phyloP scores from a whole-genome alignment of 2,888 invertebrate species.

The Blastobasis lacticolella region DNA sequence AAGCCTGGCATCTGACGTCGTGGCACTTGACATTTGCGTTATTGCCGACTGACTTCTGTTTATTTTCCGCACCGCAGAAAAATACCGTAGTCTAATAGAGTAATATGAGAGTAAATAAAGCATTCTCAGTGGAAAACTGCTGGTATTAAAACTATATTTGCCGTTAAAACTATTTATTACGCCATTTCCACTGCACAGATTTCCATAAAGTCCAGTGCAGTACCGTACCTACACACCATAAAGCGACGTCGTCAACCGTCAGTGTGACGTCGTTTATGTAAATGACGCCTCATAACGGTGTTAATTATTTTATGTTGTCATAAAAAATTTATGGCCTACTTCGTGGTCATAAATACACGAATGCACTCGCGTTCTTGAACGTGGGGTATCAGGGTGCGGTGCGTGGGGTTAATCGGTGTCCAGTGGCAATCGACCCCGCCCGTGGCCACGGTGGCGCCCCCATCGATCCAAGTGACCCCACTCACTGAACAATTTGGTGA shows the following conservation, averaged over 20 bases:
- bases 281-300: constrained; percentile 8
- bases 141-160: too few relatives aligned
- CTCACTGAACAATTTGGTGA: constrained; percentile 6
- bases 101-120: too few relatives aligned
- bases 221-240: too few relatives aligned
- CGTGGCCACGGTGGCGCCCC: not conserved
- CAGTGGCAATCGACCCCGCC: constrained; percentile 15
- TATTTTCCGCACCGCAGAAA: too few relatives aligned
- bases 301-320: constrained; percentile 33
- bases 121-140: too few relatives aligned
- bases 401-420: constrained; percentile 43
- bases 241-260: not conserved
- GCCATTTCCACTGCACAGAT: too few relatives aligned
- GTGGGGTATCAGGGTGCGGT: constrained; percentile 10
- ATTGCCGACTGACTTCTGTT: too few relatives aligned
- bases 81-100: too few relatives aligned
- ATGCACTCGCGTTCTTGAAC: constrained; percentile 11
- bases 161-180: too few relatives aligned
- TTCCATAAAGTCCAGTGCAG: too few relatives aligned
- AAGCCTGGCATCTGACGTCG: too few relatives aligned
- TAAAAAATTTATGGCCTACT: constrained; percentile 37
- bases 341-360: constrained; percentile 34
- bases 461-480: constrained; percentile 66
- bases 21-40: too few relatives aligned
- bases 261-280: constrained; percentile 7